Conservation (phyloP, 2,888 invertebrate genomes). For the Sesamia inferens region DNA sequence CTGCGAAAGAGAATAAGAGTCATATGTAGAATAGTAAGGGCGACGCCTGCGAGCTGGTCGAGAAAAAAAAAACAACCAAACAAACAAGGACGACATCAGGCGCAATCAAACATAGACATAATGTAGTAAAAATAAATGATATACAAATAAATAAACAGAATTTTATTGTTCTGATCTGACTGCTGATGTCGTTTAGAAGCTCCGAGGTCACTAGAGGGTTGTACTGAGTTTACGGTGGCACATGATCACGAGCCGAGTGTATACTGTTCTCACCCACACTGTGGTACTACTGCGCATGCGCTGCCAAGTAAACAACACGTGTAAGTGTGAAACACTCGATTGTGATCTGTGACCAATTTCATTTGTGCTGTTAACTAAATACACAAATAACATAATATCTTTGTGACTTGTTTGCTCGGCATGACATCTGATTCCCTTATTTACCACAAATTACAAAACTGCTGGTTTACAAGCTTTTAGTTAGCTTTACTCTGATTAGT, state of each 20-base stretch:
- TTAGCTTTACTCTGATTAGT: constrained; percentile 8
- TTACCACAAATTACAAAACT: not conserved
- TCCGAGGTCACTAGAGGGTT: too few species aligned
- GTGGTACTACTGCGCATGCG: not conserved
- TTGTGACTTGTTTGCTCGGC: constrained; percentile 11
- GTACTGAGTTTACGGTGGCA: not conserved
- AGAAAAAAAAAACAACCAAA: too few species aligned
- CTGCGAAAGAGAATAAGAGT: too few species aligned
- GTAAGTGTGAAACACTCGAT: constrained; percentile 18
- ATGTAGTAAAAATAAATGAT: not conserved
- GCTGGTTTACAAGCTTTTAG: not conserved
- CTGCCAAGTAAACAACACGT: constrained; percentile 9
- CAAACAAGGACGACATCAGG: too few species aligned
- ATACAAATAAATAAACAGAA: not conserved
- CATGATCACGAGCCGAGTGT: not conserved
- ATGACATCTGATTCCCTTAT: not conserved
- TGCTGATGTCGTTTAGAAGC: not conserved
- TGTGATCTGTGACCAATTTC: constrained; percentile 16
- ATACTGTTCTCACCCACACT: not conserved
- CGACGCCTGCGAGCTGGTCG: not conserved
- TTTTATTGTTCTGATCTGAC: not conserved
- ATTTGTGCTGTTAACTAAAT: constrained; percentile 27
- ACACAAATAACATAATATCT: constrained; percentile 25
- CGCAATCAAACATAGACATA: not conserved
- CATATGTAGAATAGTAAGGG: too few species aligned